A percentile compares a stretch with the other conserved stretches of the same genome.
These are phyloP conservation scores for Tipula vernalis DNA, from an alignment of 2,888 invertebrate species.

Conservation along the genomic window DNA sequence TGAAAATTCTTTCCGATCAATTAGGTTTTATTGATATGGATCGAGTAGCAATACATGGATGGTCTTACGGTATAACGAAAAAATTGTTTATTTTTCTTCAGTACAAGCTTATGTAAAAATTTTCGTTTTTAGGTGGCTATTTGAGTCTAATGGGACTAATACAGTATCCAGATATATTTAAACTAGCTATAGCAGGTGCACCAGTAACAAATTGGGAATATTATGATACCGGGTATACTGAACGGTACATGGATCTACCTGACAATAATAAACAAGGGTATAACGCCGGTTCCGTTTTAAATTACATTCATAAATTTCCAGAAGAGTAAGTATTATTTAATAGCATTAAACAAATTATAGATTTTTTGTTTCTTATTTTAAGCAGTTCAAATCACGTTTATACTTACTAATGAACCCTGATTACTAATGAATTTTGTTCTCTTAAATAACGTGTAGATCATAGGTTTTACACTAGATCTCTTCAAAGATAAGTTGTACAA, in stretches of 20 bases:
- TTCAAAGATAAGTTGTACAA: too few species aligned
- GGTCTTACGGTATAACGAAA: slow-evolving; percentile 74
- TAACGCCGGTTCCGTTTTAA: slow-evolving; percentile 69
- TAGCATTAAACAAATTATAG: not conserved
- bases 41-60: slow-evolving; percentile 91
- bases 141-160: slow-evolving; percentile 88
- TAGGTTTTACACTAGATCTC: too few species aligned
- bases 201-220: slow-evolving; percentile 95
- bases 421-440: too few species aligned
- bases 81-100: not conserved
- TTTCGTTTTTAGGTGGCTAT: slow-evolving; percentile 57
- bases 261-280: slow-evolving; percentile 67
- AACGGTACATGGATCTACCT: slow-evolving; percentile 90
- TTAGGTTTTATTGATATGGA: slow-evolving; percentile 82
- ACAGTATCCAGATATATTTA: slow-evolving; percentile 85
- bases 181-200: slow-evolving; percentile 92
- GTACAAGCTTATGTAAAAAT: not conserved
- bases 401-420: too few species aligned
- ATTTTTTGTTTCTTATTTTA: too few species aligned
- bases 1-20: slow-evolving; percentile 72
- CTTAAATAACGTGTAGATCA: too few species aligned
- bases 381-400: too few species aligned
- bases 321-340: slow-evolving; percentile 57
- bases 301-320: slow-evolving; percentile 76
- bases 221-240: slow-evolving; percentile 98